These are phyloP conservation scores for Dipodomys stephensi DNA, from an alignment of 2,113 vertebrate genomes.

Conservation along the genomic window DNA sequence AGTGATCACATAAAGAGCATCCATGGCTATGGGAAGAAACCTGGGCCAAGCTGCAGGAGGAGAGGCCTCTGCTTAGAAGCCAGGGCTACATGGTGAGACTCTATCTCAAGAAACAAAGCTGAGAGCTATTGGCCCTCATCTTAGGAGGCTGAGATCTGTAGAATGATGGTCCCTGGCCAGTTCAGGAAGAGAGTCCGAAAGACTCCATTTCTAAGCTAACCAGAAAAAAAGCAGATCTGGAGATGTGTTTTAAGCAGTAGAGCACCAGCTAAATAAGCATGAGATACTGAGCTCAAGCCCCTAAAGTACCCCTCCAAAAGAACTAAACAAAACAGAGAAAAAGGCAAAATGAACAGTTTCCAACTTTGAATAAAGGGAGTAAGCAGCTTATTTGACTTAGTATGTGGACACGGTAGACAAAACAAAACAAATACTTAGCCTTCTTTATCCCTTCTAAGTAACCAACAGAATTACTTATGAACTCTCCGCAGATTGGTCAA, in stretches of 20 bases:
- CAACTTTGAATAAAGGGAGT: not conserved
- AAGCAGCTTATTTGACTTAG: not conserved
- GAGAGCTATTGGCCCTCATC: no score
- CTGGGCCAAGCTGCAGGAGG: not conserved
- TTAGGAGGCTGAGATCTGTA: no score
- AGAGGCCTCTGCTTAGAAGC: no score
- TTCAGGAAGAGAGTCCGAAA: no score
- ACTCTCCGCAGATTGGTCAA: not conserved
- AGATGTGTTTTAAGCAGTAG: no score
- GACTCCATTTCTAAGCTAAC: no score
- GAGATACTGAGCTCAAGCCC: no score
- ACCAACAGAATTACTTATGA: not conserved
- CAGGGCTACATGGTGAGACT: not conserved
- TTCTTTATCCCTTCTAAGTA: not conserved
- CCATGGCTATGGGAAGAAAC: accelerated
- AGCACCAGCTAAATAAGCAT: no score
- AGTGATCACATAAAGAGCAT: conserved; percentile 30
- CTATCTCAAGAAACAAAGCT: no score
- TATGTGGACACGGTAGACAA: not conserved
- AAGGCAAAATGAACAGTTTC: conserved; percentile 24
- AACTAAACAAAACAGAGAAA: conserved; percentile 13
- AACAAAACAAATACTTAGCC: not conserved
- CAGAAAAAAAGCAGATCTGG: no score
- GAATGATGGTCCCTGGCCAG: no score
- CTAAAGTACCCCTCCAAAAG: no score